Evolutionary conservation across 2,888 invertebrate species (phyloP).

Genomic region (Hermaeophaga mercurialis): DNA sequence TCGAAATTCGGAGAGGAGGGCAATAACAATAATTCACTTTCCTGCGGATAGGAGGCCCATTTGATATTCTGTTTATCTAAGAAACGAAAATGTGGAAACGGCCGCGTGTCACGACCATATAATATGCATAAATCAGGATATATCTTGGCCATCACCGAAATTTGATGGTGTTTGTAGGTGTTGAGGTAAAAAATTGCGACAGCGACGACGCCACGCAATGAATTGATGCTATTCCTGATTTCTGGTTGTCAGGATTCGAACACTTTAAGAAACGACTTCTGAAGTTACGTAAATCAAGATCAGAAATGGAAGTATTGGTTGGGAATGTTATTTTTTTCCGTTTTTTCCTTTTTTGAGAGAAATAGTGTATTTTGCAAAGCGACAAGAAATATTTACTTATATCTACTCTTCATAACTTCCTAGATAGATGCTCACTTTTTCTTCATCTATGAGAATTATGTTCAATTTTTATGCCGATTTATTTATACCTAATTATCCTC

Average conservation of each 20-base stretch:
- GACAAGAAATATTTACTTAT: too few species aligned
- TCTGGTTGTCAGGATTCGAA: neutral
- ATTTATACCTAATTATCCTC: too few species aligned
- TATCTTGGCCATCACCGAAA: slow-evolving; percentile 41
- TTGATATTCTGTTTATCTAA: slow-evolving; percentile 34
- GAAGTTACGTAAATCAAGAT: slow-evolving; percentile 5
- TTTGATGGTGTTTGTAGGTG: slow-evolving; percentile 50
- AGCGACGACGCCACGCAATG: slow-evolving; percentile 4
- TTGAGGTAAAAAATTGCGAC: slow-evolving; percentile 26
- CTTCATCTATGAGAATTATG: too few species aligned
- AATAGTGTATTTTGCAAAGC: too few species aligned
- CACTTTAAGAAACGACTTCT: slow-evolving; percentile 9
- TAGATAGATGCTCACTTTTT: too few species aligned
- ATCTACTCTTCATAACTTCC: too few species aligned
- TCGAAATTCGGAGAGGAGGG: slow-evolving; percentile 15
- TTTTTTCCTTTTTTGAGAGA: too few species aligned
- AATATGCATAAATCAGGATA: slow-evolving; percentile 43
- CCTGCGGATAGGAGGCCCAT: slow-evolving; percentile 25
- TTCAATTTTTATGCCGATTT: too few species aligned
- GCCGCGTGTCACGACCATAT: slow-evolving; percentile 33
- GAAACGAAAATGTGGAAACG: slow-evolving; percentile 34
- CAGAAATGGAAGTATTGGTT: neutral
- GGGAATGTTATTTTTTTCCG: neutral
- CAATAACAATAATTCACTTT: slow-evolving; percentile 30
- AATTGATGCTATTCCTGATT: slow-evolving; percentile 6